Evolutionary conservation across 2,797 vertebrate genomes (phyloP).

Genomic region (Bovichtus variegatus): DNA sequence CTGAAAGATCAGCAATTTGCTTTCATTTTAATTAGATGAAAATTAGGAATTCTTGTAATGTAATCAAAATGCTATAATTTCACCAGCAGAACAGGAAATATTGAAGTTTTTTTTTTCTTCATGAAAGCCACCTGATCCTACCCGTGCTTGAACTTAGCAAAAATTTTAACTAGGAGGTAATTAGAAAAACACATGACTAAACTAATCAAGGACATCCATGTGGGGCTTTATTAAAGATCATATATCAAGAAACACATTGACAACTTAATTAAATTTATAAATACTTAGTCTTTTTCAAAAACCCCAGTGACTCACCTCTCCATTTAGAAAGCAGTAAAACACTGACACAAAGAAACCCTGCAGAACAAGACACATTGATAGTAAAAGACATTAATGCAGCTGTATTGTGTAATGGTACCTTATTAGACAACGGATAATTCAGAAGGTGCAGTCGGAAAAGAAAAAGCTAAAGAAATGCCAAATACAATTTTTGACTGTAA

Average conservation of each 20-base stretch:
- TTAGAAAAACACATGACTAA: neutral
- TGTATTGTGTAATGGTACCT: neutral
- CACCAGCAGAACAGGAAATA: neutral
- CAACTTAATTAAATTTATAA: conserved; percentile 40
- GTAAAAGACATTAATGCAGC: conserved; percentile 29
- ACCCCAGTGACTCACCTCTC: conserved; percentile 90
- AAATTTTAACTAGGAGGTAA: neutral
- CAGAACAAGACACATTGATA: conserved; percentile 42
- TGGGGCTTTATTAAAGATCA: conserved; percentile 21
- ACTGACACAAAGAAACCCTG: conserved; percentile 98
- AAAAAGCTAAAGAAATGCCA: neutral
- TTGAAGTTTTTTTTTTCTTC: neutral
- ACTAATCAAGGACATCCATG: neutral
- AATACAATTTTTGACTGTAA: neutral
- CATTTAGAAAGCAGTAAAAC: conserved; percentile 99
- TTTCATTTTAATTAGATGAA: conserved; percentile 28
- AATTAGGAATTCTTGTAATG: conserved; percentile 10
- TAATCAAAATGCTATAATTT: conserved; percentile 1
- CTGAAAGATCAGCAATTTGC: conserved; percentile 29
- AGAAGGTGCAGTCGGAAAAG: neutral
- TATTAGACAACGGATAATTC: conserved; percentile 19
- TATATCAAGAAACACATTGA: conserved; percentile 28
- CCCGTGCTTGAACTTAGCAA: neutral
- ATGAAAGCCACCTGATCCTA: conserved; percentile 1
- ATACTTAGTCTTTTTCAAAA: conserved; percentile 23